phyloP scores from a whole-genome alignment of 92 coral and sea anemone species.

The Anthopleura xanthogrammica region DNA sequence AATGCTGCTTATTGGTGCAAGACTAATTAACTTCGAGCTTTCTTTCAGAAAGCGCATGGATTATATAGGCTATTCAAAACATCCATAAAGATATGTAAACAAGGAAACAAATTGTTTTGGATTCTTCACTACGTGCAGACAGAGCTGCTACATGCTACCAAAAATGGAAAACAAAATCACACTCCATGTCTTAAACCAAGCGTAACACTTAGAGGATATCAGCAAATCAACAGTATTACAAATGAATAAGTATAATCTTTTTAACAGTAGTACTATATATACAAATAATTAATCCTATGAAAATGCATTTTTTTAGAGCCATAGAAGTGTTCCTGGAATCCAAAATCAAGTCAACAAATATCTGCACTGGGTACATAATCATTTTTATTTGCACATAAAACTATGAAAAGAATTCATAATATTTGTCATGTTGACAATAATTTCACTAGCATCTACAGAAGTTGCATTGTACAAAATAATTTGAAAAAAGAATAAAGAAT shows the following conservation, averaged over 20 bases:
- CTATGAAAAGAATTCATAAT: background rate
- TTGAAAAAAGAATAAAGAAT: background rate
- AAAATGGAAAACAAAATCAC: background rate
- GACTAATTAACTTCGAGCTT: background rate
- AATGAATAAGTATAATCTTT: too few relatives aligned
- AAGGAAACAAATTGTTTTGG: background rate
- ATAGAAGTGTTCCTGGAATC: background rate
- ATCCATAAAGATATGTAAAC: background rate
- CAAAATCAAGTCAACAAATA: background rate
- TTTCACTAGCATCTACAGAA: background rate
- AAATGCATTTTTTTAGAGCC: background rate
- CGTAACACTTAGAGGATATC: background rate
- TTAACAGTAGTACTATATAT: background rate
- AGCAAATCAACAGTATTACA: background rate
- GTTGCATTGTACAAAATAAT: background rate
- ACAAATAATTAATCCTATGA: background rate
- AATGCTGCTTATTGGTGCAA: background rate
- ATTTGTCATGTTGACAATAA: background rate
- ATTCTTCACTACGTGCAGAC: background rate
- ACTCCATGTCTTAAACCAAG: background rate
- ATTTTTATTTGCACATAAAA: background rate
- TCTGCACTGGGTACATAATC: background rate
- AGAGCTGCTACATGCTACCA: background rate
- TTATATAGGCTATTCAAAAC: background rate
- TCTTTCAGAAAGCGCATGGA: background rate